Evolutionary conservation across 2,888 invertebrate species (phyloP).

Genomic region (Euclidia mi): DNA sequence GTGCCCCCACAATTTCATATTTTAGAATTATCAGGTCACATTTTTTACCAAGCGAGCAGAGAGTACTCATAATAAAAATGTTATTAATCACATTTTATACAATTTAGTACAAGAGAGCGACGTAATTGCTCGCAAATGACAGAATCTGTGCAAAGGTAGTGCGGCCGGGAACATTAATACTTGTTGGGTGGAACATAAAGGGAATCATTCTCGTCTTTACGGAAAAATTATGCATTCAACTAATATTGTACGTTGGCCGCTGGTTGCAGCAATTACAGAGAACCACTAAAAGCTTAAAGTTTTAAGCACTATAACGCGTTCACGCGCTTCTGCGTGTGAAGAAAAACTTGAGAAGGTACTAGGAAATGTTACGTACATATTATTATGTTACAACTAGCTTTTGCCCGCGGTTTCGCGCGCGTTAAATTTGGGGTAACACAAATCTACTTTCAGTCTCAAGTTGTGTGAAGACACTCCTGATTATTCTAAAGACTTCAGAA

Average conservation of each 20-base stretch:
- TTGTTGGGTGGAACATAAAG: constrained; percentile 80
- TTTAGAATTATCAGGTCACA: neutral
- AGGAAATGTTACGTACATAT: neutral
- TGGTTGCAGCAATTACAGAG: constrained; percentile 59
- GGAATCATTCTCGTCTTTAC: constrained; percentile 73
- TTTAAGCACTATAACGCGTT: constrained; percentile 54
- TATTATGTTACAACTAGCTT: no score
- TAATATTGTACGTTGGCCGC: constrained; percentile 50
- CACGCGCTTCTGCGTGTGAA: constrained; percentile 26
- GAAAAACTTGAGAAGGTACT: constrained; percentile 8
- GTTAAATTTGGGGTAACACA: no score
- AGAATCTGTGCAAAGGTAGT: constrained; percentile 68
- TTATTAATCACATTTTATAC: constrained; percentile 73
- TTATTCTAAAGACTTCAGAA: no score
- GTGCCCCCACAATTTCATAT: neutral
- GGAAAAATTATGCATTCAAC: constrained; percentile 81
- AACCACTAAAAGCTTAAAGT: constrained; percentile 51
- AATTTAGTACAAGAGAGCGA: constrained; percentile 74
- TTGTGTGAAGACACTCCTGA: no score
- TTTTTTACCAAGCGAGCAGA: constrained; percentile 24
- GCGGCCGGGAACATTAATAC: constrained; percentile 74
- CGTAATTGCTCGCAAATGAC: constrained; percentile 82
- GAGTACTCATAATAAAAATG: constrained; percentile 61
- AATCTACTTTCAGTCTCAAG: no score
- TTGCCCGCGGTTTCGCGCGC: no score